Evolutionary conservation across 2,113 vertebrate species (phyloP), one percentile per base, ranked within the genome.

Genomic region (Oxyura jamaicensis): DNA sequence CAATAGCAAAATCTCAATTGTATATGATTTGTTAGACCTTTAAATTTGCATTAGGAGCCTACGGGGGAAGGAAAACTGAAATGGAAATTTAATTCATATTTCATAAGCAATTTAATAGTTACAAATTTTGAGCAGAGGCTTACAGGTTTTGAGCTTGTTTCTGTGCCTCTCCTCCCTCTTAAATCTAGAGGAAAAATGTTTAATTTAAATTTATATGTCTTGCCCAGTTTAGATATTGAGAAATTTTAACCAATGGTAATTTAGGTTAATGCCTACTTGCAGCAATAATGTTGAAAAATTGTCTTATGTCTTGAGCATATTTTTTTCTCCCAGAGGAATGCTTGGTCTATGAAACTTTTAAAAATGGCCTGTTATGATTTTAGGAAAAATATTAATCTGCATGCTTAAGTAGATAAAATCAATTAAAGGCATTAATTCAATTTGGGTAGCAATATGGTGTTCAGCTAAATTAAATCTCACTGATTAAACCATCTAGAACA

Each of bases 281-380:
- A 84, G 81, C 79, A 92, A 90, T 92, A 93, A 86, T 82, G 90
- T 41, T 93, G 74, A 94, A 93, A 92, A 94, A 92, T 84, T 89
- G 84, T 50, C 48, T 68, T 44, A 88, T 83, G 19, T 35, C 44
- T 84, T 44, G 80, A 59, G 62, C 62, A 20, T 76, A 79, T 60
- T 95, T 93, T 79, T 79, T 93, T 39, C 77, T 91, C 88, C 95
- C 80, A 84, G 58, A 94, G 90, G 88, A 88, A 50, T 4, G 20
- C 3, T 12, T 33, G 31, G 46, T 73, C 58, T 84, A 13, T 41
- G 53, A 58, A 92, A 94, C 62, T 86, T 83, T 22, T 29, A 62
- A 91, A 94, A 91, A 58, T 53, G 33, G 44, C 59, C 77, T 1
- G 3, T 83, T 95, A 67, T 58, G 75, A 41, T 55, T 92, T 93